phyloP scores from a whole-genome alignment of 2,888 invertebrate genomes.

The Prosapia bicincta region DNA sequence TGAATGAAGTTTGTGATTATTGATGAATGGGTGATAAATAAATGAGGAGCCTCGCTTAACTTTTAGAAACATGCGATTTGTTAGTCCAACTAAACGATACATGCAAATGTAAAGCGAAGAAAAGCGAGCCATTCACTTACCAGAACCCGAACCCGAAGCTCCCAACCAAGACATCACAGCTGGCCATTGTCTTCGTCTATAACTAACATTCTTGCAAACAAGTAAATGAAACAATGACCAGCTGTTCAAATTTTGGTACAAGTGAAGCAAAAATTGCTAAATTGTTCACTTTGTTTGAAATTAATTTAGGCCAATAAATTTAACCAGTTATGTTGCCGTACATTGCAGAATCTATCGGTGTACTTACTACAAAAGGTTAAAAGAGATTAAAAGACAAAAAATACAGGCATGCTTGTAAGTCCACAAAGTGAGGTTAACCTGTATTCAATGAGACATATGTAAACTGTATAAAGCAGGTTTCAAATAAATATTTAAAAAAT shows the following conservation, averaged over 20 bases:
- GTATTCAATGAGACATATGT: no score
- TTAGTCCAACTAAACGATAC: not conserved
- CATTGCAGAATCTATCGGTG: not conserved
- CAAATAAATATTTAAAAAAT: no score
- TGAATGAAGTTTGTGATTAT: not conserved
- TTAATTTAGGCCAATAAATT: not conserved
- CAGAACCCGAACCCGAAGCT: constrained; percentile 1
- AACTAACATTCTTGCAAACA: not conserved
- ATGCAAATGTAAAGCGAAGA: constrained; percentile 6
- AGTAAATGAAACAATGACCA: not conserved
- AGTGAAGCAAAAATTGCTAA: not conserved
- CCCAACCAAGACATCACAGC: not conserved
- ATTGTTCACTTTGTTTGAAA: not conserved
- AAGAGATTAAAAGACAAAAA: not conserved
- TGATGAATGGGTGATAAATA: not conserved
- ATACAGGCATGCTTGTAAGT: not conserved
- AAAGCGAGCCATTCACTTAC: constrained; percentile 11
- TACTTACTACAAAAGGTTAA: not conserved
- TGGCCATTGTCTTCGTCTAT: not conserved
- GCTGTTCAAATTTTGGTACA: not conserved
- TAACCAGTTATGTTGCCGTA: not conserved
- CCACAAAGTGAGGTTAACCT: not conserved
- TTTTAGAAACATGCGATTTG: not conserved
- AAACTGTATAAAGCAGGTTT: no score
- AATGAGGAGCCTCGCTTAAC: not conserved